Conservation (phyloP, 2,797 vertebrate species). For the Parotocinclus haroldoi region DNA sequence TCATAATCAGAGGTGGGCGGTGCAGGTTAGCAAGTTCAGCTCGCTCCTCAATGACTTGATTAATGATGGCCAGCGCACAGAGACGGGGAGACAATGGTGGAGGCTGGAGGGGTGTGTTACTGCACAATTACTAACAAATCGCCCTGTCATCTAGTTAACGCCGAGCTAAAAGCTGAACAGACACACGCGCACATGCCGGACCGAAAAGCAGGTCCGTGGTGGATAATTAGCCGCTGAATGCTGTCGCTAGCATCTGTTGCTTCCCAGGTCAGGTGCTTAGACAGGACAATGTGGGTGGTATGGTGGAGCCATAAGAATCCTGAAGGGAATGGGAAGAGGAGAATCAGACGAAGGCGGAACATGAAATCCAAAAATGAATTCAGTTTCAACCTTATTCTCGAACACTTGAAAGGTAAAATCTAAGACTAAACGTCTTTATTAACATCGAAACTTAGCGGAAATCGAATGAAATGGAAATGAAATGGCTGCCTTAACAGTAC, state of each 20-base stretch:
- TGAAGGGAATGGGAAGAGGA: too few species aligned
- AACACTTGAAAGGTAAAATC: too few species aligned
- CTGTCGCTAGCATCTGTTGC: constrained; percentile 74
- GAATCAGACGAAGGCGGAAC: too few species aligned
- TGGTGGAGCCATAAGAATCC: neutral
- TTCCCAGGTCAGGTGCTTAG: constrained; percentile 29
- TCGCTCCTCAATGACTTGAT: constrained; percentile 65
- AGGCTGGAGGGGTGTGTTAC: constrained; percentile 51
- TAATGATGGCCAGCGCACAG: constrained; percentile 64
- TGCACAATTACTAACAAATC: constrained; percentile 49
- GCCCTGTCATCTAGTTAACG: constrained; percentile 40
- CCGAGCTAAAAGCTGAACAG: constrained; percentile 41
- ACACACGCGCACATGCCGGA: constrained; percentile 41
- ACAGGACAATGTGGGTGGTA: constrained; percentile 48
- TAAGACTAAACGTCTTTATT: too few species aligned
- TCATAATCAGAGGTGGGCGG: constrained; percentile 57
- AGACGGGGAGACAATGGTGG: constrained; percentile 60
- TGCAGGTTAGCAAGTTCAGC: constrained; percentile 64
- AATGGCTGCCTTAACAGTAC: too few species aligned
- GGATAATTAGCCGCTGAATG: constrained; percentile 50
- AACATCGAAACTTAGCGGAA: too few species aligned
- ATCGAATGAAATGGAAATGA: too few species aligned
- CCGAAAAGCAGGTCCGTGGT: constrained; percentile 40
- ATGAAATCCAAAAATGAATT: too few species aligned
- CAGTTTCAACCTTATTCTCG: too few species aligned